Evolutionary conservation across 2,888 invertebrate genomes (phyloP).

Genomic region (Antheraea yamamai): DNA sequence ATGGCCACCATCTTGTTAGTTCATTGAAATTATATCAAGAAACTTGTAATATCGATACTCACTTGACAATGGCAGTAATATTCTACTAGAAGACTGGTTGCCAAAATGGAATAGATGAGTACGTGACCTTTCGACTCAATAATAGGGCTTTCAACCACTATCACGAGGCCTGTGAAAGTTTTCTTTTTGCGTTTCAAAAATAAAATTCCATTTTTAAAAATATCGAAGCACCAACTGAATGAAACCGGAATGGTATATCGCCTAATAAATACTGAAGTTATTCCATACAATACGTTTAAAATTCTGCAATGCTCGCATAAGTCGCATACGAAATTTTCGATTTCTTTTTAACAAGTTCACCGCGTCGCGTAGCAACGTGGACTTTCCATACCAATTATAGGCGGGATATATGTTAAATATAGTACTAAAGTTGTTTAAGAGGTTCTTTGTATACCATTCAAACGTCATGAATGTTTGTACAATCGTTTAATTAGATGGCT

Average conservation of each 20-base stretch:
- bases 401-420: slow-evolving; percentile 56
- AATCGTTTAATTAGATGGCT: slow-evolving; percentile 15
- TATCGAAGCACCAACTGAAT: background rate
- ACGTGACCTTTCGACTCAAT: too few relatives aligned
- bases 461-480: slow-evolving; percentile 50
- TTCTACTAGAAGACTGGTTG: too few relatives aligned
- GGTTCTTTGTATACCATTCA: slow-evolving; percentile 50
- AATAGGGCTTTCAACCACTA: too few relatives aligned
- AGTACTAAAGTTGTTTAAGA: slow-evolving; percentile 51
- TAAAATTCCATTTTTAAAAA: background rate
- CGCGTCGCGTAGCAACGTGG: slow-evolving; percentile 9
- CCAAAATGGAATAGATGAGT: too few relatives aligned
- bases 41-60: too few relatives aligned
- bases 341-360: slow-evolving; percentile 40
- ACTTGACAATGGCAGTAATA: too few relatives aligned
- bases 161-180: background rate
- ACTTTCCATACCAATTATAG: slow-evolving; percentile 46
- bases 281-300: slow-evolving; percentile 1
- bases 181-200: background rate
- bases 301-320: slow-evolving; percentile 33
- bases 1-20: too few relatives aligned
- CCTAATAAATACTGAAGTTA: background rate
- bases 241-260: background rate
- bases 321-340: slow-evolving; percentile 39
- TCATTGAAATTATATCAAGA: too few relatives aligned